phyloP scores from a whole-genome alignment of 2,113 vertebrate species.

The Corapipo altera region DNA sequence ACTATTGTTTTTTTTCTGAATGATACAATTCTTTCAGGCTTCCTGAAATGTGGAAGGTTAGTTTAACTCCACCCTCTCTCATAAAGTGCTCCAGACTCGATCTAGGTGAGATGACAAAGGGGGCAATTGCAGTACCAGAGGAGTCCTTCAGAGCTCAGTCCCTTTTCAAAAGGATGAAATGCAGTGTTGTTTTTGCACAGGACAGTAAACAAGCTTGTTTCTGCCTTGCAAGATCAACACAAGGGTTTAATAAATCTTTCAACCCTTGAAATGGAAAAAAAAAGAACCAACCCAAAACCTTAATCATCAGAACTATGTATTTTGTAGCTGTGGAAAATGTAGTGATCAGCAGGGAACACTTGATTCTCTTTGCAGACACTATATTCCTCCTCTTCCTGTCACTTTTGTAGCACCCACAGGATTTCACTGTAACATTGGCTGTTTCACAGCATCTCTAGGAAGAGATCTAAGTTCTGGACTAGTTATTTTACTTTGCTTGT shows the following conservation, averaged over 20 bases:
- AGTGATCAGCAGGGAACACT: background rate
- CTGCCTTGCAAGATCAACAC: background rate
- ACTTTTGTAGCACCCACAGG: background rate
- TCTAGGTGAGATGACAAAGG: background rate
- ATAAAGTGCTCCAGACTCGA: background rate
- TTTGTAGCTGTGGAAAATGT: background rate
- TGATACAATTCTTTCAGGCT: background rate
- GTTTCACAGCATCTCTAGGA: background rate
- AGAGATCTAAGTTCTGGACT: background rate
- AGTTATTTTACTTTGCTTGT: constrained; percentile 5
- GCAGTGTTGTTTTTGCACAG: background rate
- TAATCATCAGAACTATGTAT: background rate
- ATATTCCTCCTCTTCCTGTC: background rate
- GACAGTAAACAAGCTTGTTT: background rate
- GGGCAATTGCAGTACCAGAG: background rate
- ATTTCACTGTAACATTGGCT: background rate
- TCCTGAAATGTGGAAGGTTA: background rate
- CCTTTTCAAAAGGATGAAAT: background rate
- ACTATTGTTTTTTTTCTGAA: background rate
- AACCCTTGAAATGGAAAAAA: background rate
- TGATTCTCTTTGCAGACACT: background rate
- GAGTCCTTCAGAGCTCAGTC: background rate
- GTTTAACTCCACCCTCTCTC: background rate
- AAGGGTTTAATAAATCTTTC: background rate
- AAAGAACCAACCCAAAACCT: background rate